Conservation (phyloP, 2,797 vertebrate genomes). For the Pogoniulus pusillus region DNA sequence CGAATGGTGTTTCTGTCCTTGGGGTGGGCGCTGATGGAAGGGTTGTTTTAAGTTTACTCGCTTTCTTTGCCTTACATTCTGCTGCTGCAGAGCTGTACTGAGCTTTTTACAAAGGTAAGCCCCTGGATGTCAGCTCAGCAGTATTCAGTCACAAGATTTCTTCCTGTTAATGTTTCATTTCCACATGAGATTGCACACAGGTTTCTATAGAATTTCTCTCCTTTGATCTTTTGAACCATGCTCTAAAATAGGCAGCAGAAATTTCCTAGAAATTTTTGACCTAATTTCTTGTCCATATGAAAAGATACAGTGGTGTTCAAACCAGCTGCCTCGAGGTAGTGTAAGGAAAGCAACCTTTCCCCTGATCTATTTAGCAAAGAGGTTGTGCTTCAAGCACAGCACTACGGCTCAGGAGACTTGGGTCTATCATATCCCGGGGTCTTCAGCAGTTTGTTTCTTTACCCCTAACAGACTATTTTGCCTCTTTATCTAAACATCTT, state of each 20-base stretch:
- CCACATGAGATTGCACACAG: background rate
- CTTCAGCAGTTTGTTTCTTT: background rate
- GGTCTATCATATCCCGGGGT: background rate
- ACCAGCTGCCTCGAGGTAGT: background rate
- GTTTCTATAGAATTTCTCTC: background rate
- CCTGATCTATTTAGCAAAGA: background rate
- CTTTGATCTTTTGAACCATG: constrained; percentile 15
- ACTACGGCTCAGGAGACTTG: accelerated
- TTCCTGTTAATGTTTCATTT: background rate
- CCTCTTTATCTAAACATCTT: background rate
- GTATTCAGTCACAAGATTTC: background rate
- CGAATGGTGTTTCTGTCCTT: background rate
- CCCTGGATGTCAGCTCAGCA: constrained; percentile 23
- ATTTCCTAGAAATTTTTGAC: constrained; percentile 66
- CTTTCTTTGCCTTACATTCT: background rate
- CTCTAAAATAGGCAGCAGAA: background rate
- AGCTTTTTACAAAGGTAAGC: background rate
- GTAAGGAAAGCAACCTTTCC: background rate
- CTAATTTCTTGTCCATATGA: background rate
- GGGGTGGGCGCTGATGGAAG: background rate
- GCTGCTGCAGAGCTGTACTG: background rate
- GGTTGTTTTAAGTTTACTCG: background rate
- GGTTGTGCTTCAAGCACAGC: background rate
- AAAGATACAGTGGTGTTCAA: background rate
- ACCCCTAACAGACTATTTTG: background rate